Evolutionary conservation across 2,888 invertebrate species (phyloP).

Genomic region (Tetragonisca angustula): DNA sequence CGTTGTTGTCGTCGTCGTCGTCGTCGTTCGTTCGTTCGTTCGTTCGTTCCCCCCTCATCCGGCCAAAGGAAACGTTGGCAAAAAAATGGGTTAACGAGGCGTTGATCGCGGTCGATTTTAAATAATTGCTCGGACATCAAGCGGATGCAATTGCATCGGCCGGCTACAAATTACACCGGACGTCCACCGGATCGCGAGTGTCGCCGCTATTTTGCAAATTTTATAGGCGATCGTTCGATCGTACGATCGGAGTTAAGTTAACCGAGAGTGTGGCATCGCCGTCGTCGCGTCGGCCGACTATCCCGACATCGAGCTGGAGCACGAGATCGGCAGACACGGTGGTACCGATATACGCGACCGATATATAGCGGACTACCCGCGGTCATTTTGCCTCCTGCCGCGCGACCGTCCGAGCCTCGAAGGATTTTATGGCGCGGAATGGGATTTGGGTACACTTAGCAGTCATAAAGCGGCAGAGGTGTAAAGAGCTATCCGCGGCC

Average conservation of each 20-base stretch:
- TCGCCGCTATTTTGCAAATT: neutral
- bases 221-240: neutral
- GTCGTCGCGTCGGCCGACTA: neutral
- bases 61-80: conserved; percentile 4
- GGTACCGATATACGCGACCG: neutral
- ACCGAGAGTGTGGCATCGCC: too few species aligned
- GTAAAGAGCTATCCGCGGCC: conserved; percentile 77
- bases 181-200: neutral
- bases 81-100: conserved; percentile 63
- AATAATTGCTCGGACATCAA: conserved; percentile 39
- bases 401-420: conserved; percentile 57
- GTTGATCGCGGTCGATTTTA: conserved; percentile 58
- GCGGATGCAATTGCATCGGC: conserved; percentile 33
- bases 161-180: neutral
- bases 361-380: neutral
- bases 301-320: neutral
- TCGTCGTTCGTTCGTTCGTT: neutral
- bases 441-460: conserved; percentile 82
- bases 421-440: conserved; percentile 78
- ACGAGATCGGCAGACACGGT: neutral
- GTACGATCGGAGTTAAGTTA: neutral
- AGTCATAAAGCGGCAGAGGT: conserved; percentile 80
- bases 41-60: too few species aligned
- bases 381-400: conserved; percentile 60
- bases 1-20: neutral